Evolutionary conservation across 2,888 invertebrate species (phyloP).

Genomic region (Lithophane leautieri): DNA sequence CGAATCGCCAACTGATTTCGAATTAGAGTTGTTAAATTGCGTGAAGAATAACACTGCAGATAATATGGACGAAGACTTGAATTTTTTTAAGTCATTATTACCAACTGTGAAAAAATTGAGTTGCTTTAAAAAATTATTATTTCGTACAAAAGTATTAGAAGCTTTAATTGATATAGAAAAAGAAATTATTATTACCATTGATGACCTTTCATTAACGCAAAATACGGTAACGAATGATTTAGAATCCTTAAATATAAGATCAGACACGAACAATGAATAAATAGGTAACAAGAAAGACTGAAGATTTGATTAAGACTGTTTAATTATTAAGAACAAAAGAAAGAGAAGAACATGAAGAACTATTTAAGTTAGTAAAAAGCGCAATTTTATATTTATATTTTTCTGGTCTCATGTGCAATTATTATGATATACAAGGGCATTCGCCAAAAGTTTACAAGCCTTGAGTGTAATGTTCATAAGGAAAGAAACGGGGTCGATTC

Average conservation of each 20-base stretch:
- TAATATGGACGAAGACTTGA: constrained; percentile 61
- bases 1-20: constrained; percentile 61
- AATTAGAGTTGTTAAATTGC: constrained; percentile 60
- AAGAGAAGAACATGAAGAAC: constrained; percentile 62
- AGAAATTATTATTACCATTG: constrained; percentile 61
- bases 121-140: constrained; percentile 62
- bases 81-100: constrained; percentile 62
- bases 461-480: constrained; percentile 61
- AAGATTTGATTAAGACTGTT: constrained; percentile 63
- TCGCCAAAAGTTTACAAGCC: constrained; percentile 62
- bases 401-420: constrained; percentile 61
- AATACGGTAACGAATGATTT: constrained; percentile 61
- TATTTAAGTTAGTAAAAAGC: constrained; percentile 61
- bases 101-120: constrained; percentile 61
- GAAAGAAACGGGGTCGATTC: constrained; percentile 62
- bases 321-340: constrained; percentile 62
- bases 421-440: constrained; percentile 60
- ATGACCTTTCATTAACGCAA: constrained; percentile 62
- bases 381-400: constrained; percentile 62
- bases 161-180: constrained; percentile 62
- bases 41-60: constrained; percentile 60
- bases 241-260: constrained; percentile 59
- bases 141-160: constrained; percentile 62
- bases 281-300: constrained; percentile 49
- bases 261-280: constrained; percentile 54